A percentile compares a stretch with the other conserved stretches of the same genome.
These are phyloP conservation scores for Tetramorium simillimum DNA, from an alignment of 1,140 invertebrate genomes.

Conservation along the genomic window DNA sequence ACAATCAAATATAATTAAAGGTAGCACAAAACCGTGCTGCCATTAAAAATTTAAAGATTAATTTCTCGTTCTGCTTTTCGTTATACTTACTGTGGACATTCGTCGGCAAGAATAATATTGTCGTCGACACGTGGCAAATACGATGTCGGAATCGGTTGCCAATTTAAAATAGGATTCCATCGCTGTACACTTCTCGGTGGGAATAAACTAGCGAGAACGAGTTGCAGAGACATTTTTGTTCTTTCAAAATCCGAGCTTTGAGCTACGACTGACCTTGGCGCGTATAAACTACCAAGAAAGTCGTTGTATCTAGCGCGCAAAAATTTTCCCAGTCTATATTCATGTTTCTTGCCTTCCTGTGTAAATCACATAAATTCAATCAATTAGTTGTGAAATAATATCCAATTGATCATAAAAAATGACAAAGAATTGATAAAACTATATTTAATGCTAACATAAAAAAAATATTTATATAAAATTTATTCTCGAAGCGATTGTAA, in stretches of 20 bases:
- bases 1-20: neutral
- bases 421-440: neutral
- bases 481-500: neutral
- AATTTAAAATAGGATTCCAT: slow-evolving; percentile 85
- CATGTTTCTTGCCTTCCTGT: slow-evolving; percentile 85
- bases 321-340: slow-evolving; percentile 82
- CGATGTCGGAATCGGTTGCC: slow-evolving; percentile 87
- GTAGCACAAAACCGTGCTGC: neutral
- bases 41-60: neutral
- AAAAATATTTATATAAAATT: neutral
- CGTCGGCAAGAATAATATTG: slow-evolving; percentile 72
- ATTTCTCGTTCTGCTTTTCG: neutral
- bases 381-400: neutral
- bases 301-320: slow-evolving; percentile 81
- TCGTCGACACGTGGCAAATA: slow-evolving; percentile 83
- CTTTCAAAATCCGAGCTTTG: slow-evolving; percentile 86
- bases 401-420: neutral
- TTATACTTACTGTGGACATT: slow-evolving; percentile 80
- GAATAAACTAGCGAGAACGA: slow-evolving; percentile 86
- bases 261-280: slow-evolving; percentile 80
- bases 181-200: slow-evolving; percentile 83
- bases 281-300: slow-evolving; percentile 82
- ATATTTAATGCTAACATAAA: neutral
- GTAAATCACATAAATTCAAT: slow-evolving; percentile 37
- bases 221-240: slow-evolving; percentile 87